phyloP scores from a whole-genome alignment of 2,797 vertebrate genomes.

The Poeciliopsis gracilis region DNA sequence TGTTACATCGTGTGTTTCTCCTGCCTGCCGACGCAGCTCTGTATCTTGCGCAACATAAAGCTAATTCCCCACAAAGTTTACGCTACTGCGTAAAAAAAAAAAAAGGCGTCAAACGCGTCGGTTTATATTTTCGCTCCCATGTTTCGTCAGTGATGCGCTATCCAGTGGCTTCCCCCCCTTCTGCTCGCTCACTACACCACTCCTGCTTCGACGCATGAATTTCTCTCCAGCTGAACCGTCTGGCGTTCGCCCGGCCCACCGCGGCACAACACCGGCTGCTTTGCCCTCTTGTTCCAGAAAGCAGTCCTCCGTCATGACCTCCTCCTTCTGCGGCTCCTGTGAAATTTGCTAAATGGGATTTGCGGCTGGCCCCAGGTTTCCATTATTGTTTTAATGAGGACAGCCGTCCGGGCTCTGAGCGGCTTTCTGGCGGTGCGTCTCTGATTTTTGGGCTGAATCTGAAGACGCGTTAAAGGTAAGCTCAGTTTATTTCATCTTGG shows the following conservation, averaged over 20 bases:
- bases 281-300: slow-evolving; percentile 55
- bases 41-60: slow-evolving; percentile 55
- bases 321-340: slow-evolving; percentile 41
- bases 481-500: slow-evolving; percentile 49
- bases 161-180: slow-evolving; percentile 41
- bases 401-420: slow-evolving; percentile 63
- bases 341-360: slow-evolving; percentile 74
- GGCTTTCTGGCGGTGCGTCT: slow-evolving; percentile 62
- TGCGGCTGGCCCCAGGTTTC: slow-evolving; percentile 61
- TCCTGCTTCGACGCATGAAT: slow-evolving; percentile 44
- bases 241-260: slow-evolving; percentile 49
- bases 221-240: slow-evolving; percentile 35
- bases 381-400: slow-evolving; percentile 71
- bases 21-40: slow-evolving; percentile 19
- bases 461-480: slow-evolving; percentile 77
- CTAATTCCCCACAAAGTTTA: slow-evolving; percentile 30
- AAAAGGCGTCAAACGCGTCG: slow-evolving; percentile 47
- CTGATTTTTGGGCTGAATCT: slow-evolving; percentile 66
- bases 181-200: slow-evolving; percentile 22
- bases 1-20: neutral
- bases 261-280: slow-evolving; percentile 34
- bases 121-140: slow-evolving; percentile 55
- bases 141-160: slow-evolving; percentile 67
- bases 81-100: slow-evolving; percentile 47
- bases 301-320: slow-evolving; percentile 68